Evolutionary conservation across 1,140 invertebrate genomes (phyloP).

Genomic region (Tigriopus japonicus): DNA sequence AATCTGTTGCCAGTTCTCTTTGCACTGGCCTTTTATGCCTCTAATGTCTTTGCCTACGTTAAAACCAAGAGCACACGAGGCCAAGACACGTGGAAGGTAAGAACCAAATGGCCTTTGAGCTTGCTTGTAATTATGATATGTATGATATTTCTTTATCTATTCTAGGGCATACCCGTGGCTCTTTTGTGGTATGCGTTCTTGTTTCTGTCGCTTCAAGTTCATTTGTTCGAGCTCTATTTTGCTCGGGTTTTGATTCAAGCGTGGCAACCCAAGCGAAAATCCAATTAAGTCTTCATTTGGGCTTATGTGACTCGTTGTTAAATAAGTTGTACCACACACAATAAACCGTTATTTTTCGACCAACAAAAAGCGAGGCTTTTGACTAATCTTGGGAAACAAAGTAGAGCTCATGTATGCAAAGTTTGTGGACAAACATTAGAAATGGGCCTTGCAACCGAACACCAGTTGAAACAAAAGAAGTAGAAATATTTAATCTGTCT

Average conservation of each 20-base stretch:
- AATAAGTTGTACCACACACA: too few relatives aligned
- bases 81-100: too few relatives aligned
- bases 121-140: neutral
- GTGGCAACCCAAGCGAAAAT: slow-evolving; percentile 54
- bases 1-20: slow-evolving; percentile 34
- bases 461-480: too few relatives aligned
- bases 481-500: too few relatives aligned
- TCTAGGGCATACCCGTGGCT: slow-evolving; percentile 70
- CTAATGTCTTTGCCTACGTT: slow-evolving; percentile 16
- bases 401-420: too few relatives aligned
- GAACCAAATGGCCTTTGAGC: neutral
- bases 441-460: too few relatives aligned
- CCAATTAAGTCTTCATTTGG: neutral
- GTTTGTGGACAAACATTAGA: too few relatives aligned
- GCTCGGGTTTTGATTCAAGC: slow-evolving; percentile 61
- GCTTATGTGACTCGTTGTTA: too few relatives aligned
- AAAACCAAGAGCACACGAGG: neutral
- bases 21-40: slow-evolving; percentile 10
- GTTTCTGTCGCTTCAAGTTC: slow-evolving; percentile 66
- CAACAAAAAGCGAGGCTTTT: too few relatives aligned
- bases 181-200: slow-evolving; percentile 87
- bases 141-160: slow-evolving; percentile 19
- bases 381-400: too few relatives aligned
- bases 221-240: slow-evolving; percentile 74
- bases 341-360: too few relatives aligned